Percentiles rank a stretch among this genome's conserved stretches.
Evolutionary conservation across 2,113 vertebrate genomes (phyloP).

Genomic region (Sakesphorus luctuosus): DNA sequence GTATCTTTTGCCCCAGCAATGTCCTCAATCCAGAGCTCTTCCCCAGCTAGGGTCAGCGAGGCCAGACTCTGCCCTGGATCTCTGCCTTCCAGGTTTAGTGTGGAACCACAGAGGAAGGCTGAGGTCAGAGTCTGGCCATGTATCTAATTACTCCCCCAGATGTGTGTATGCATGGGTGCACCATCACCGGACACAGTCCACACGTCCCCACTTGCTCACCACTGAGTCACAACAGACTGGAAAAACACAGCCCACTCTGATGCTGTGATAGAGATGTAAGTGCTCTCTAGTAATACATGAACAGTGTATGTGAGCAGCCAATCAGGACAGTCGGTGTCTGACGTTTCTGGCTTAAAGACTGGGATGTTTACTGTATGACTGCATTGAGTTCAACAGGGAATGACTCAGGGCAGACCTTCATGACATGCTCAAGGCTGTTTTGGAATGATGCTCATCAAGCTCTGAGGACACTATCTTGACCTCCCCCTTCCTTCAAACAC

Average conservation of each 20-base stretch:
- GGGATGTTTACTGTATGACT: conserved; percentile 17
- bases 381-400: background rate
- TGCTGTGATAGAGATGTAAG: background rate
- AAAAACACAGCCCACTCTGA: conserved; percentile 6
- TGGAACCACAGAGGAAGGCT: conserved; percentile 18
- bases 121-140: conserved; percentile 8
- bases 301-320: background rate
- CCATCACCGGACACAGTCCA: background rate
- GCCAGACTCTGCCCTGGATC: background rate
- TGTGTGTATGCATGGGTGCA: background rate
- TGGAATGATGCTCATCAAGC: background rate
- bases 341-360: background rate
- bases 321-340: background rate
- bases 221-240: conserved; percentile 55
- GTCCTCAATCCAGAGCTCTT: background rate
- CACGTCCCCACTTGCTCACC: conserved; percentile 26
- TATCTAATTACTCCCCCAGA: conserved; percentile 24
- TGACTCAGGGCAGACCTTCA: background rate
- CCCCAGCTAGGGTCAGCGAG: background rate
- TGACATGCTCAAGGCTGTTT: background rate
- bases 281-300: conserved; percentile 16
- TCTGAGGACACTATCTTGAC: background rate
- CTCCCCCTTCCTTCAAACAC: background rate
- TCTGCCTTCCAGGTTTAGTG: background rate
- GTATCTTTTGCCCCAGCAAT: background rate